phyloP scores from a whole-genome alignment of 1,140 invertebrate species.

The Drosophila paulistorum region DNA sequence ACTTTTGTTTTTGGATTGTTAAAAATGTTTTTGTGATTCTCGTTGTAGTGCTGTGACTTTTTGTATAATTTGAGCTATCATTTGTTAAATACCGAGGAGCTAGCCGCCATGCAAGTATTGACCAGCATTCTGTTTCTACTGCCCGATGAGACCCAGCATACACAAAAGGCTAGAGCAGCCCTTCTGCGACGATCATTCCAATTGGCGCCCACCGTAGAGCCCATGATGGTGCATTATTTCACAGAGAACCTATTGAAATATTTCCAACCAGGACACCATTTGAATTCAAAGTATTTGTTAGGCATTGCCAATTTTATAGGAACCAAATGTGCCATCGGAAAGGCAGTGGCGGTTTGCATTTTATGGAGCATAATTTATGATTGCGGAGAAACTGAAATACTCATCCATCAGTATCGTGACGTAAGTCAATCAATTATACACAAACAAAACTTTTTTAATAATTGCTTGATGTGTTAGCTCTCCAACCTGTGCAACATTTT shows the following conservation, averaged over 20 bases:
- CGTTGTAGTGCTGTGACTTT: not conserved
- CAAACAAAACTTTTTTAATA: no score
- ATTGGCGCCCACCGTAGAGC: constrained; percentile 17
- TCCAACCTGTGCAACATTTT: not conserved
- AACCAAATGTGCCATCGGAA: constrained; percentile 9
- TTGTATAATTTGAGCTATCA: constrained; percentile 8
- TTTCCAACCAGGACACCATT: not conserved
- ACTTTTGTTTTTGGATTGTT: no score
- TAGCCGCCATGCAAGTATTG: constrained; percentile 23
- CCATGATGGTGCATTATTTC: constrained; percentile 39
- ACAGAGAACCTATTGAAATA: constrained; percentile 22
- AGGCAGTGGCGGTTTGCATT: constrained; percentile 28
- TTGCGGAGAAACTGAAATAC: not conserved
- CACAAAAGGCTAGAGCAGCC: not conserved
- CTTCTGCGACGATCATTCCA: constrained; percentile 16
- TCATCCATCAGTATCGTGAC: constrained; percentile 30
- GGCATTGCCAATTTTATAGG: constrained; percentile 13
- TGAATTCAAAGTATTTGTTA: not conserved
- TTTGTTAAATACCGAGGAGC: constrained; percentile 17
- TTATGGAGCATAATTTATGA: constrained; percentile 34
- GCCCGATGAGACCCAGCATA: not conserved
- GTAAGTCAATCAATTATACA: constrained; percentile 11
- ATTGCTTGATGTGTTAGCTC: not conserved
- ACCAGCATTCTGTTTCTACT: constrained; percentile 25
- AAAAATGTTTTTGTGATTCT: not conserved